A percentile compares a stretch with the other conserved stretches of the same genome.
Conservation (phyloP, 2,113 vertebrate species). For the Ammodytes marinus region DNA sequence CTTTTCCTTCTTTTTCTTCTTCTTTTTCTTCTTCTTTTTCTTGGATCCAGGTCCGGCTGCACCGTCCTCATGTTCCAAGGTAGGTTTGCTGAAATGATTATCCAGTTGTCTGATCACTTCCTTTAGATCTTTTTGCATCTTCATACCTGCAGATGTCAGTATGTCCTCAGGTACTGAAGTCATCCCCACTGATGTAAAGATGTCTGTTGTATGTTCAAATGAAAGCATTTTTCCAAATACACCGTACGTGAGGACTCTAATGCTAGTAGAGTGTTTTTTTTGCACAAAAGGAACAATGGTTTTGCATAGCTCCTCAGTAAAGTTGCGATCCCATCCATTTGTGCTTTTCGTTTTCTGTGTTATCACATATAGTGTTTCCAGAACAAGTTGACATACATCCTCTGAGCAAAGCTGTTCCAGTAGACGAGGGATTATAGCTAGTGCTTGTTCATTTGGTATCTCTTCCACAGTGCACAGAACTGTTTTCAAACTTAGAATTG, state of each 20-base stretch:
- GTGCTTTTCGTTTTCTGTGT: slow-evolving; percentile 64
- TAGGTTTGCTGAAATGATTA: slow-evolving; percentile 12
- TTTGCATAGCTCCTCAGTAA: slow-evolving; percentile 55
- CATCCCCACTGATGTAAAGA: slow-evolving; percentile 50
- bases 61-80: neutral
- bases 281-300: slow-evolving; percentile 38
- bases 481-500: neutral
- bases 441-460: slow-evolving; percentile 38
- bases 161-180: slow-evolving; percentile 64
- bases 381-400: accelerated
- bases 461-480: slow-evolving; percentile 55
- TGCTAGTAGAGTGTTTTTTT: accelerated
- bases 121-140: slow-evolving; percentile 61
- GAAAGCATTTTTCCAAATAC: slow-evolving; percentile 57
- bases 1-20: slow-evolving; percentile 28
- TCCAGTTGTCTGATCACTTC: slow-evolving; percentile 45
- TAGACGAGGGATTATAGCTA: slow-evolving; percentile 20
- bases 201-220: neutral
- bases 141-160: slow-evolving; percentile 47
- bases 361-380: slow-evolving; percentile 56
- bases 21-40: slow-evolving; percentile 60
- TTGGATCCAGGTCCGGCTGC: neutral
- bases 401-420: slow-evolving; percentile 18
- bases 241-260: slow-evolving; percentile 32
- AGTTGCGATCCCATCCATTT: slow-evolving; percentile 23